phyloP scores from a whole-genome alignment of 2,888 invertebrate genomes.

The Ceratothoa steindachneri region DNA sequence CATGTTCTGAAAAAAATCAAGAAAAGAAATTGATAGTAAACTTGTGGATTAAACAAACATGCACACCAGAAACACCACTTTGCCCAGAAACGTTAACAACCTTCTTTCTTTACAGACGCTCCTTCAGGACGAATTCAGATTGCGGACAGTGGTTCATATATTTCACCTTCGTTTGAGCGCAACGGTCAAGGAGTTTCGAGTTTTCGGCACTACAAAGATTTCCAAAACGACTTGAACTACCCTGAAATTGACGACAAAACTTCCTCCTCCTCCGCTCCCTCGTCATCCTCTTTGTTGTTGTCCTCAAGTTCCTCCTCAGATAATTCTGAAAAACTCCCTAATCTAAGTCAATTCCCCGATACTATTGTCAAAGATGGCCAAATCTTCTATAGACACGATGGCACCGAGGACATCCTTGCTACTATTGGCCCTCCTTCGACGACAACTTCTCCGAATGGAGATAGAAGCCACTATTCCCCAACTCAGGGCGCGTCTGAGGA shows the following conservation, averaged over 20 bases:
- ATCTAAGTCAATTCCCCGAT: constrained; percentile 4
- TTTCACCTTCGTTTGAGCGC: constrained; percentile 13
- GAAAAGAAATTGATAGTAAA: too few species aligned
- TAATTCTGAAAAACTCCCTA: not conserved
- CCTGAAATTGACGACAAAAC: not conserved
- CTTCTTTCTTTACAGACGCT: not conserved
- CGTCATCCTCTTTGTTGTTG: too few species aligned
- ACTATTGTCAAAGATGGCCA: constrained; percentile 38
- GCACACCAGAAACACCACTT: too few species aligned
- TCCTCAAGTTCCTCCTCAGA: not conserved
- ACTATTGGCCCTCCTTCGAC: not conserved
- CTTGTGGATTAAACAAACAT: too few species aligned
- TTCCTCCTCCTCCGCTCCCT: too few species aligned
- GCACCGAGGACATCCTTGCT: not conserved
- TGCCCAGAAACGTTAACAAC: too few species aligned
- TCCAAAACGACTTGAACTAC: constrained; percentile 6
- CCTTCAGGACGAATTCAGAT: not conserved
- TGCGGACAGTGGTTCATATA: not conserved
- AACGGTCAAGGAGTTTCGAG: not conserved
- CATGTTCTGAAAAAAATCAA: too few species aligned
- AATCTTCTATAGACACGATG: constrained; percentile 27
- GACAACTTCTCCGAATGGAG: too few species aligned
- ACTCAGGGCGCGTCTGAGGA: not conserved
- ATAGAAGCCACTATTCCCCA: too few species aligned
- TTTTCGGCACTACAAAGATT: constrained; percentile 19